A percentile compares a stretch with the other conserved stretches of the same genome.
Conservation (phyloP, 2,888 invertebrate species). For the Leptura quadrifasciata region DNA sequence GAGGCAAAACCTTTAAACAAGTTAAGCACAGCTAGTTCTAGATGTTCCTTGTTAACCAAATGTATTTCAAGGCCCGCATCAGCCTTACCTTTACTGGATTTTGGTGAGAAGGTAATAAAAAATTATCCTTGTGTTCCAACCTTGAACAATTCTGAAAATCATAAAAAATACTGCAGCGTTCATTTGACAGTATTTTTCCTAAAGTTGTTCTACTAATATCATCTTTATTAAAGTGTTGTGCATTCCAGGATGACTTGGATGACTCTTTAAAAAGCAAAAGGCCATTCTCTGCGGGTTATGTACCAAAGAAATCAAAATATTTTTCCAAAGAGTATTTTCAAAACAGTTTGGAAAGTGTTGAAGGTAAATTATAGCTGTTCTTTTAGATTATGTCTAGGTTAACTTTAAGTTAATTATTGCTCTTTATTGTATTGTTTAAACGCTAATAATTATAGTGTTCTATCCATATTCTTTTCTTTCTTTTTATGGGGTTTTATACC, state of each 20-base stretch:
- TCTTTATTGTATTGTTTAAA: too few species aligned
- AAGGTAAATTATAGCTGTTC: too few species aligned
- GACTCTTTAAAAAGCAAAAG: constrained; percentile 55
- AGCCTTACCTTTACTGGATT: constrained; percentile 65
- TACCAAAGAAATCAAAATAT: constrained; percentile 55
- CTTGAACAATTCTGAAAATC: neutral
- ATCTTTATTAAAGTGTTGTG: neutral
- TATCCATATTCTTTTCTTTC: too few species aligned
- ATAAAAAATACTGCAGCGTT: too few species aligned
- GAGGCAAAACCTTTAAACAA: constrained; percentile 62
- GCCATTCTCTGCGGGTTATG: constrained; percentile 68
- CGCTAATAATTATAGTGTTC: too few species aligned
- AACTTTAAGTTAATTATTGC: too few species aligned
- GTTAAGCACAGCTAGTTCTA: constrained; percentile 65
- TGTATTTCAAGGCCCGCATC: constrained; percentile 66
- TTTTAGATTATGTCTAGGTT: too few species aligned
- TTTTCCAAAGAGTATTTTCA: constrained; percentile 55
- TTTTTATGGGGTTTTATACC: too few species aligned
- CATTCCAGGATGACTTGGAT: constrained; percentile 39
- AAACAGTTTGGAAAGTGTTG: constrained; percentile 64
- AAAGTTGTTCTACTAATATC: neutral
- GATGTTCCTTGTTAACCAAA: constrained; percentile 62
- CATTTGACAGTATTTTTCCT: neutral
- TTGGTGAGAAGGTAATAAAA: constrained; percentile 55
- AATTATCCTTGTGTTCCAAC: neutral